A percentile compares a stretch with the other conserved stretches of the same genome.
Conservation (phyloP, 2,113 vertebrate species). For the Coturnix japonica region DNA sequence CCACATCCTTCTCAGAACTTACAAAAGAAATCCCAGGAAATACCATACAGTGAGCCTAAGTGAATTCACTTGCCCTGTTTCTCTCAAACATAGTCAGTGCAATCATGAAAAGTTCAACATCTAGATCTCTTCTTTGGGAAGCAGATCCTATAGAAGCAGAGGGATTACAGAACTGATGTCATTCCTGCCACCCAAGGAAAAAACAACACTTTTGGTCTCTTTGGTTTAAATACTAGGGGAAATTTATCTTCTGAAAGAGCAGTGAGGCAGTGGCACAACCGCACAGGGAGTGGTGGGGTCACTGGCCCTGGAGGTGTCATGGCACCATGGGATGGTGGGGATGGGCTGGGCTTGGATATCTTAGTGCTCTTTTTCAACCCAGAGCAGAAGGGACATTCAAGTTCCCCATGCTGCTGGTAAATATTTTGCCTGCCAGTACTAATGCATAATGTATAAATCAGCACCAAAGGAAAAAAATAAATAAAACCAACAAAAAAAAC, state of each 20-base stretch:
- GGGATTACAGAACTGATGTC: neutral
- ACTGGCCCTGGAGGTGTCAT: no score
- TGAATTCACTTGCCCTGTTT: neutral
- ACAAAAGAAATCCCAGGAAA: neutral
- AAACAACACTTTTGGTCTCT: neutral
- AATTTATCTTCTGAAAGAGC: no score
- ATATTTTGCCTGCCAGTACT: conserved; percentile 43
- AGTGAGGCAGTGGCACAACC: no score
- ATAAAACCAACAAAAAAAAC: neutral
- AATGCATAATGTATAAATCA: conserved; percentile 60
- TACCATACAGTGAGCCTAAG: neutral
- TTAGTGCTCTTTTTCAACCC: neutral
- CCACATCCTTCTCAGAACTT: neutral
- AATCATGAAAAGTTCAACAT: neutral
- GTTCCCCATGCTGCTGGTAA: neutral
- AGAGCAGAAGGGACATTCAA: neutral
- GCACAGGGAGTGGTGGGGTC: no score
- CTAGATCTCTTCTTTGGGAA: neutral
- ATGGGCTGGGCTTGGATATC: no score
- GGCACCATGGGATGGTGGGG: no score
- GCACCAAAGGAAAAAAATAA: neutral
- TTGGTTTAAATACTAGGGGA: no score
- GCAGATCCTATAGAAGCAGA: neutral
- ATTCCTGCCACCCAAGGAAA: neutral
- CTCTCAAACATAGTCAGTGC: neutral